Evolutionary conservation across 1,140 invertebrate genomes (phyloP).

Genomic region (Neodiprion lecontei): DNA sequence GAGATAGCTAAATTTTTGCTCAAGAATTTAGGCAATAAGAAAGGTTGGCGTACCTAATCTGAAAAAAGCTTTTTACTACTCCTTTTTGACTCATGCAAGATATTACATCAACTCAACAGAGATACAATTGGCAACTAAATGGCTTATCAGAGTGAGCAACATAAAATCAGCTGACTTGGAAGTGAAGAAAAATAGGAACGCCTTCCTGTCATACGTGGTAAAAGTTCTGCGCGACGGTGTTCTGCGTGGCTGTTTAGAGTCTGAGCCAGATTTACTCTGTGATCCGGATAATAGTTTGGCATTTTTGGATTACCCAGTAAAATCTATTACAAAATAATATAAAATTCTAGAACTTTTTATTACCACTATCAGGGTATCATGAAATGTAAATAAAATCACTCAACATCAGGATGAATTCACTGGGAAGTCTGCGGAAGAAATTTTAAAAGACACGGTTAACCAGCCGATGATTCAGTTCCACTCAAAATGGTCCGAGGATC

Average conservation of each 20-base stretch:
- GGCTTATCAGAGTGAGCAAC: constrained; percentile 48
- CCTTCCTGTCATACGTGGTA: constrained; percentile 60
- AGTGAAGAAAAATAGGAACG: constrained; percentile 59
- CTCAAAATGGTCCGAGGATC: constrained; percentile 56
- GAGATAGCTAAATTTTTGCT: constrained; percentile 48
- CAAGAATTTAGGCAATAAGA: constrained; percentile 38
- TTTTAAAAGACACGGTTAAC: constrained; percentile 27
- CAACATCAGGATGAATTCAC: constrained; percentile 31
- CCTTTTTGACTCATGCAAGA: not conserved
- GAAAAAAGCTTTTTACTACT: constrained; percentile 4
- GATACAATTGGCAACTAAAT: constrained; percentile 52
- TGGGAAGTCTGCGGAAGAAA: constrained; percentile 14
- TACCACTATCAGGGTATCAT: not conserved
- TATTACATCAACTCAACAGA: constrained; percentile 37
- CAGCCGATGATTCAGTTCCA: constrained; percentile 41
- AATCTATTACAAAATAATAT: not conserved
- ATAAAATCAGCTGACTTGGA: constrained; percentile 49
- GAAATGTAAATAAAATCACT: not conserved
- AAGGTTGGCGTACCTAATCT: constrained; percentile 38
- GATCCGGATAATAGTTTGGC: constrained; percentile 26
- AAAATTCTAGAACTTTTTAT: not conserved
- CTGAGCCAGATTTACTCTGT: constrained; percentile 21
- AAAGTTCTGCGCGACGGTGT: constrained; percentile 50
- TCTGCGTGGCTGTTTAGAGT: constrained; percentile 21
- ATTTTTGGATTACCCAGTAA: constrained; percentile 24